Base-by-base conservation (phyloP, 2,113 vertebrate genomes). In the human (Homo sapiens) region DNA sequence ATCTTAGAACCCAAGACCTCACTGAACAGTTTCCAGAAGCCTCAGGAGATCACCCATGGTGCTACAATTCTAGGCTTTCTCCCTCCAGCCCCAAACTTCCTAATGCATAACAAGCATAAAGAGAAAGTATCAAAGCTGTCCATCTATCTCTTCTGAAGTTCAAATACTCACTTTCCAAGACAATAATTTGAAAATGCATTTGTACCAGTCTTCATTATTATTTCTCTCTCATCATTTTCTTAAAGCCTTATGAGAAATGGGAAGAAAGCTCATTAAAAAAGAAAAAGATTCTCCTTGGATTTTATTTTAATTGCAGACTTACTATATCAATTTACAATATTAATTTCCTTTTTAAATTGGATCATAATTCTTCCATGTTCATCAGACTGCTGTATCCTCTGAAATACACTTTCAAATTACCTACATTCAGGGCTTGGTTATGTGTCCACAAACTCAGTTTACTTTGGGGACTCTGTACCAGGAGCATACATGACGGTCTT, bases 41-140 rank as follows among this genome's bases (percentile, higher is more conserved):
- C 8, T 64, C 68, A n/a, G 23, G 50, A 0, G 1, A 12, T 13
- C 38, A 57, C 1, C 5, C 3, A 3, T 0, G 2, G n/a, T 4
- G 4, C 68, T n/a, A 35, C 73, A 35, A 50, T 2, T 23, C 38
- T 18, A 32, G 48, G 27, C 72, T 45, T 81, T 82, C 79, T 64
- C 66, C 78, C 66, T 93, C 57, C 40, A 81, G n/a, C 8, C 70
- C 64, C 8, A 25, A 20, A 32, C 40, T 43, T 78, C 52, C 40
- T 40, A 35, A 8, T 0, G 3, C 12, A 57, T 17, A 61, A 57
- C 16, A 78, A 38, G 6, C 38, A 45, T 23, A 43, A 59, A n/a
- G 59, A 35, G 25, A 59, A 93, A 79, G 87, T 2, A 9, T 18
- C 64, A 27, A n/a, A 81, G 10, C 1, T 25, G 50, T 32, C 75